These are phyloP conservation scores for Orthonyx spaldingii DNA, from an alignment of 2,113 vertebrate species.

Conservation along the genomic window DNA sequence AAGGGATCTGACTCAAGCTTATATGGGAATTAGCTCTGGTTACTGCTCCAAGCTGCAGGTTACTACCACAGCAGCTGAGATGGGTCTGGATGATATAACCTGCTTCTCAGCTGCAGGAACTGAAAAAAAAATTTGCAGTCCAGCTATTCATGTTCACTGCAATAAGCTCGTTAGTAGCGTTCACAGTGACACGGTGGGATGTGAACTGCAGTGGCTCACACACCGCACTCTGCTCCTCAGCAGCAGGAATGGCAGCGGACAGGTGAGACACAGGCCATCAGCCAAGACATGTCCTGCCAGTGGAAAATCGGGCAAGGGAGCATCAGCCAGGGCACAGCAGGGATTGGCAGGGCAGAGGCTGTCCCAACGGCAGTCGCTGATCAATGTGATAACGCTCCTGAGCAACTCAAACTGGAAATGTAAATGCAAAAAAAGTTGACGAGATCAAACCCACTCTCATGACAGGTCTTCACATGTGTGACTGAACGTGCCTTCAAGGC, in stretches of 20 bases:
- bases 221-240: accelerated
- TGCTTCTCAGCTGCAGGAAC: background rate
- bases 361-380: accelerated
- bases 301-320: background rate
- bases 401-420: background rate
- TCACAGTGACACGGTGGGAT: accelerated
- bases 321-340: accelerated
- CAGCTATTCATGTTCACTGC: accelerated
- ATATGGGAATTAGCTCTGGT: background rate
- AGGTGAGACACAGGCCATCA: background rate
- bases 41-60: background rate
- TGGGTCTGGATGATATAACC: too few relatives aligned
- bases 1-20: background rate
- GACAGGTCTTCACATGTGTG: background rate
- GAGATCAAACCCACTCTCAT: accelerated
- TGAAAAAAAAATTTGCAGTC: too few relatives aligned
- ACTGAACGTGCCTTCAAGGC: background rate
- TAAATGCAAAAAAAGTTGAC: background rate
- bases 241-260: background rate
- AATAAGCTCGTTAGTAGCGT: background rate
- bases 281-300: accelerated
- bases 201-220: accelerated
- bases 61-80: background rate
- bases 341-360: background rate
- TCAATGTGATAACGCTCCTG: accelerated